Percentiles rank a stretch among this genome's conserved stretches.
Evolutionary conservation across 2,797 vertebrate species (phyloP).

Genomic region (Onychomys torridus): DNA sequence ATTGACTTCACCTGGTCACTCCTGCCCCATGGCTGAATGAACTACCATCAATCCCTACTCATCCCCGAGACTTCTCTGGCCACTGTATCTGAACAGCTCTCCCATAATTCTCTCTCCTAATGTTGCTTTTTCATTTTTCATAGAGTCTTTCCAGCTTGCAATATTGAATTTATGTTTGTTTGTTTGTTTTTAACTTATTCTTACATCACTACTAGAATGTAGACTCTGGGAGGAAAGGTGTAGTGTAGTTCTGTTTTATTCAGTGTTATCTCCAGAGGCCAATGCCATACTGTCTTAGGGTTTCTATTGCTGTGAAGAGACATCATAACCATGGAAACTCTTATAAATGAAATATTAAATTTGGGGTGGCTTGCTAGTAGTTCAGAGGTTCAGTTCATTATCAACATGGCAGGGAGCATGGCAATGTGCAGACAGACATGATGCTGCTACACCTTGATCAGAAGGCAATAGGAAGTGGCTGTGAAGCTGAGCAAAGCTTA

Average conservation of each 20-base stretch:
- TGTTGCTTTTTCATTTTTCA: background rate
- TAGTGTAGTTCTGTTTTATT: background rate
- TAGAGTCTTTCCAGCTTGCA: background rate
- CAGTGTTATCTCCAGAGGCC: background rate
- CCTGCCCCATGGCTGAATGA: background rate
- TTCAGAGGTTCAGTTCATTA: background rate
- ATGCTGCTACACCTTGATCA: background rate
- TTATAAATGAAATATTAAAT: background rate
- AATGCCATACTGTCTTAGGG: too few relatives aligned
- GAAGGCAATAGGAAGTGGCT: background rate
- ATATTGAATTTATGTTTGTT: background rate
- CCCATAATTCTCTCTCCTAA: background rate
- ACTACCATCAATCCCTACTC: background rate
- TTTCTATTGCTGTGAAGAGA: background rate
- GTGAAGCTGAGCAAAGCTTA: background rate
- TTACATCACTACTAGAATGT: background rate
- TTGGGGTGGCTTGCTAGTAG: background rate
- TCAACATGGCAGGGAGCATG: background rate
- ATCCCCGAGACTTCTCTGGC: background rate
- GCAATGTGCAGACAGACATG: background rate
- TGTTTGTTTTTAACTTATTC: background rate
- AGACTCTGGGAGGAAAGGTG: background rate
- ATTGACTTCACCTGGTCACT: accelerated
- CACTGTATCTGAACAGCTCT: background rate
- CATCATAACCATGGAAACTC: background rate